Evolutionary conservation across 2,888 invertebrate genomes (phyloP).

Genomic region (Lutraria lutraria): DNA sequence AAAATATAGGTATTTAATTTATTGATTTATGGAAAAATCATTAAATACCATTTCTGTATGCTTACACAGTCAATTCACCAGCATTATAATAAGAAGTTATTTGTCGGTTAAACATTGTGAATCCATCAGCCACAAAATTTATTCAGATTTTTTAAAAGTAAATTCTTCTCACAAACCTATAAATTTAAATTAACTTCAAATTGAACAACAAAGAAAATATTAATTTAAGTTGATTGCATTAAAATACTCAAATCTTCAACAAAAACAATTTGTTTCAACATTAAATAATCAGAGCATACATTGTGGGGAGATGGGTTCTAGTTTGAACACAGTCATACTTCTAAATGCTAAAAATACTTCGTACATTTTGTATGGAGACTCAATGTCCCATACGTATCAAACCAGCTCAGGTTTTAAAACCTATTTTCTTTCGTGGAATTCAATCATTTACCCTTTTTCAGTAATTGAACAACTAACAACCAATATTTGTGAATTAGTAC

Average conservation of each 20-base stretch:
- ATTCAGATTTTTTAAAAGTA: neutral
- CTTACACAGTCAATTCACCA: neutral
- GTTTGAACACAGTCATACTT: neutral
- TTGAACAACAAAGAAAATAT: too few relatives aligned
- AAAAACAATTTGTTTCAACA: neutral
- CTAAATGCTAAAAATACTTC: neutral
- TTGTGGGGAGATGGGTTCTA: neutral
- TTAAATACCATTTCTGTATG: neutral
- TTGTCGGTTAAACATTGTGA: neutral
- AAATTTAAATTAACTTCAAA: neutral
- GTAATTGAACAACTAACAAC: neutral
- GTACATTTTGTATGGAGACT: neutral
- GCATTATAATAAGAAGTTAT: neutral
- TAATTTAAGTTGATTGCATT: too few relatives aligned
- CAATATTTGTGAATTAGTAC: neutral
- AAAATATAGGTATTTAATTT: neutral
- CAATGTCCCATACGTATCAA: neutral
- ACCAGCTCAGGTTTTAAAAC: conserved; percentile 8
- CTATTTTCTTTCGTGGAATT: neutral
- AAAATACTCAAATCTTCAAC: neutral
- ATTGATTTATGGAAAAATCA: neutral
- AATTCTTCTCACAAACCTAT: neutral
- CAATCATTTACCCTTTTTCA: conserved; percentile 4
- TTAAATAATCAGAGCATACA: neutral
- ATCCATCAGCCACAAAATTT: neutral